Evolutionary conservation across 2,888 invertebrate species (phyloP), one percentile per base, ranked within the genome.

Genomic region (Yponomeuta sedellus): DNA sequence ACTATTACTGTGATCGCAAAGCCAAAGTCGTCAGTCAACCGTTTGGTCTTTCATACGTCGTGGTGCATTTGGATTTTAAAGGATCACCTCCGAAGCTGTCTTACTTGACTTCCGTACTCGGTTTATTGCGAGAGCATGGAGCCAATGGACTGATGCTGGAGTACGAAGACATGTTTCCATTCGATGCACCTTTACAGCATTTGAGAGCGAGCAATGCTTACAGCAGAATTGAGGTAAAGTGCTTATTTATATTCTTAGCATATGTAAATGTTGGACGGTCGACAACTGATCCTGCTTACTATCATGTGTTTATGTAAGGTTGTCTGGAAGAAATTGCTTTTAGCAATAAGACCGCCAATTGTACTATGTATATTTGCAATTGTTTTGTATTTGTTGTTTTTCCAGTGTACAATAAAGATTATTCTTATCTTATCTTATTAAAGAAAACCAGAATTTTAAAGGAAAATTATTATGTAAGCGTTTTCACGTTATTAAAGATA

Each of bases 161-260:
- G 77, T 97, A 97, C 78, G 97, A 97, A 80, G 97, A 97, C 74
- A 96, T 95, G 95, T 97, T 97, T 82, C 97, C 97, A 0, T 97
- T 94, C 78, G 81, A 88, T 44, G 94, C 93, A 0, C 79, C 77
- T 10, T 80, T 96, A 10, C 80, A 79, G 39, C 93, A 93, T 71
- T 83, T 96, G 58, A 92, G 93, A 59, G 94, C 95, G 5, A 82
- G 80, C 1, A 94, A 95, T 78, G 92, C 94, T 66, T 97, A 97
- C 76, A 85, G 70, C 0, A 82, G 72, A 72, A 6, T 61, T n/a
- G 79, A 88, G 81, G 91, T 87, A 70, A 72, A 34, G 34, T 77
- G 22, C 10, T 62, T 39, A n/a, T 28, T 20, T 10, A 20, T 2
- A 58, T 34, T 34, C 1, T 34, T 34, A 1, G 6, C 10, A 34